phyloP scores from a whole-genome alignment of 2,888 invertebrate species.

The Agelastica alni region DNA sequence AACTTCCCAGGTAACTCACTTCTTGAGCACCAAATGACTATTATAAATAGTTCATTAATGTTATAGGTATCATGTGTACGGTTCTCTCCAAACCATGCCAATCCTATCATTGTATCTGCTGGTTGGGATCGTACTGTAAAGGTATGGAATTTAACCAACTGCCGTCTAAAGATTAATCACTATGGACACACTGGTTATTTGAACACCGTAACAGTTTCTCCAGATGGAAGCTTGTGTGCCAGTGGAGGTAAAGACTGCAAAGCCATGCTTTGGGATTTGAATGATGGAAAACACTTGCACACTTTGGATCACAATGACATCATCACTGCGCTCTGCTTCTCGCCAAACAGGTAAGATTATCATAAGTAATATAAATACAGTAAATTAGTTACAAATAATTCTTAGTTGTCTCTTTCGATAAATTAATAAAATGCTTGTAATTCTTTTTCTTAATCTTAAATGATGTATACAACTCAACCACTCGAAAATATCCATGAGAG shows the following conservation, averaged over 20 bases:
- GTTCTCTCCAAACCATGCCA: conserved; percentile 97
- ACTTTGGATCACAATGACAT: conserved; percentile 98
- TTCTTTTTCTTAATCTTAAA: no score
- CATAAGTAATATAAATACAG: no score
- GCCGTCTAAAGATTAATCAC: conserved; percentile 98
- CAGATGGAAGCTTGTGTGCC: conserved; percentile 99
- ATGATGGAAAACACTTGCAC: conserved; percentile 99
- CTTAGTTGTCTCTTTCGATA: no score
- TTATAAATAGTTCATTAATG: not conserved
- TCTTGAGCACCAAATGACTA: no score
- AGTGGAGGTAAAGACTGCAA: conserved; percentile 99
- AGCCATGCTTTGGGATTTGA: conserved; percentile 99
- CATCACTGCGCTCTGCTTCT: conserved; percentile 98
- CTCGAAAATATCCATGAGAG: conserved; percentile 53
- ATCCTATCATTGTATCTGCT: conserved; percentile 97
- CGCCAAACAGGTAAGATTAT: conserved; percentile 82
- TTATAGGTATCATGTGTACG: conserved; percentile 81
- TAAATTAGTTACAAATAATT: no score
- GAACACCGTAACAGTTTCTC: conserved; percentile 98
- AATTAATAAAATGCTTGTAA: no score
- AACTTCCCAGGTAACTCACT: no score
- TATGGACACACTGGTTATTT: conserved; percentile 95
- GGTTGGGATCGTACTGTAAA: conserved; percentile 99
- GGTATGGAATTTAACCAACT: conserved; percentile 99
- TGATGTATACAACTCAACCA: conserved; percentile 48